phyloP scores from a whole-genome alignment of 2,113 vertebrate species.

The Colius striatus region DNA sequence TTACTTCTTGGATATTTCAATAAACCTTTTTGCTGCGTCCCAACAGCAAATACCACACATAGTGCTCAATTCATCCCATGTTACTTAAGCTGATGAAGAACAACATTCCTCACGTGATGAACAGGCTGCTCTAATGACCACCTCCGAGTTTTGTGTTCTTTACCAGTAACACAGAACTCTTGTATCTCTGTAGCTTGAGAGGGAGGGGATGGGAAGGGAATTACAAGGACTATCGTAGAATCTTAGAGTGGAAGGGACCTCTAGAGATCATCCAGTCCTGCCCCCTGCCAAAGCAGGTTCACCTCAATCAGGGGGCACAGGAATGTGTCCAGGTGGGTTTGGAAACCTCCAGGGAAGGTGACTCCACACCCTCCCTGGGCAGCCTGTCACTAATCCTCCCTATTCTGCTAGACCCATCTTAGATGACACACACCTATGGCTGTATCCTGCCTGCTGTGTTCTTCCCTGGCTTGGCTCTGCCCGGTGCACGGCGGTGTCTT shows the following conservation, averaged over 20 bases:
- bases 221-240: background rate
- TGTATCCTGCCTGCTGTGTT: background rate
- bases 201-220: background rate
- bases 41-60: background rate
- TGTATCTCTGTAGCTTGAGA: background rate
- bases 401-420: background rate
- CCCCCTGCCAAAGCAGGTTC: too few relatives aligned
- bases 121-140: background rate
- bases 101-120: accelerated
- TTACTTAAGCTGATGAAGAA: background rate
- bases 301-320: too few relatives aligned
- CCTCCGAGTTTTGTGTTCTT: background rate
- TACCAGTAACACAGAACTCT: background rate
- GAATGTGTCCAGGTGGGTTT: too few relatives aligned
- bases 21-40: background rate
- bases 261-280: too few relatives aligned
- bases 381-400: background rate
- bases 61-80: background rate
- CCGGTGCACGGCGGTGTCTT: accelerated
- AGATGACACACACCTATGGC: accelerated
- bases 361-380: too few relatives aligned
- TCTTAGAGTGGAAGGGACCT: too few relatives aligned
- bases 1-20: background rate
- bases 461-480: background rate
- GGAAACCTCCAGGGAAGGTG: too few relatives aligned